phyloP scores from a whole-genome alignment of 2,888 invertebrate genomes.

The Pinctada fucata region DNA sequence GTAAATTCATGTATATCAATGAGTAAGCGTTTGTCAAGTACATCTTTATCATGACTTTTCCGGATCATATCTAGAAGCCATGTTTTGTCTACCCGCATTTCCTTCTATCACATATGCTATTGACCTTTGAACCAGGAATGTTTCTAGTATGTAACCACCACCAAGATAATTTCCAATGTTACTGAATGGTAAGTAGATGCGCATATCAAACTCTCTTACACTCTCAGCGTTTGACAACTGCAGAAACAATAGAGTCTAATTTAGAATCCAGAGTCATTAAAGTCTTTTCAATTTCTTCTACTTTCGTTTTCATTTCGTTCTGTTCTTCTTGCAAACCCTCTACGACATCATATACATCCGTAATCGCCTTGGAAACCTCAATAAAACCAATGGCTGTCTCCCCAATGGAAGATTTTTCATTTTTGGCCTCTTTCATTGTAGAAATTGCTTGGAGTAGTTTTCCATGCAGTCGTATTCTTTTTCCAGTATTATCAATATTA shows the following conservation, averaged over 20 bases:
- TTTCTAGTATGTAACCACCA: neutral
- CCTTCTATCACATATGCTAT: neutral
- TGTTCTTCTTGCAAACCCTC: constrained; percentile 57
- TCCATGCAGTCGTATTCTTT: constrained; percentile 53
- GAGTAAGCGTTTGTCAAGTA: no score
- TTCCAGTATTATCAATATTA: constrained; percentile 39
- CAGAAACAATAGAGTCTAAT: constrained; percentile 48
- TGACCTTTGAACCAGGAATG: neutral
- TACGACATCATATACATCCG: constrained; percentile 56
- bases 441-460: constrained; percentile 61
- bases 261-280: constrained; percentile 55
- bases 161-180: neutral
- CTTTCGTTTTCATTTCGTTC: constrained; percentile 49
- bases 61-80: no score
- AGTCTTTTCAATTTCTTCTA: constrained; percentile 53
- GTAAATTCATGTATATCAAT: no score
- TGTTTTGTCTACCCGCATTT: neutral
- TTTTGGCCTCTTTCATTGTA: constrained; percentile 63
- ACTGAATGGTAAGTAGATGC: neutral
- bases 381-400: constrained; percentile 64
- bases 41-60: no score
- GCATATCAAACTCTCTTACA: neutral
- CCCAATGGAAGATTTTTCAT: constrained; percentile 58
- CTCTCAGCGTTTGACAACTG: constrained; percentile 24
- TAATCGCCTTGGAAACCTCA: constrained; percentile 59